Evolutionary conservation across 2,888 invertebrate genomes (phyloP).

Genomic region (Drepana falcataria): DNA sequence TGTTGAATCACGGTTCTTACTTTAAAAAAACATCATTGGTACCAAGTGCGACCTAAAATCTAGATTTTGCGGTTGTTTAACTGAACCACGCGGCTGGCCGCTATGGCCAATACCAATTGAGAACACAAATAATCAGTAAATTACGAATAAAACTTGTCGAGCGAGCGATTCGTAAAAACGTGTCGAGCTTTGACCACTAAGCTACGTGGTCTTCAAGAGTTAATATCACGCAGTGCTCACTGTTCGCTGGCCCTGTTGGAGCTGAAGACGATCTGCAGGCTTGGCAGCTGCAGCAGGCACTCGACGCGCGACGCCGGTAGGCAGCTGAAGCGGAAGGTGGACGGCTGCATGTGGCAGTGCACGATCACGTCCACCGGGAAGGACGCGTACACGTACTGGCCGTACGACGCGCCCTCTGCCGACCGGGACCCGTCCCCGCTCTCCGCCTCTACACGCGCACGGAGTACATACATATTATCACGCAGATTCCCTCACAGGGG

Average conservation of each 20-base stretch:
- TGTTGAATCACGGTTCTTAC: too few relatives aligned
- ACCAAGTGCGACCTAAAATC: too few relatives aligned
- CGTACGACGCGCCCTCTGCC: slow-evolving; percentile 79
- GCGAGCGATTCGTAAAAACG: too few relatives aligned
- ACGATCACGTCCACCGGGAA: slow-evolving; percentile 99
- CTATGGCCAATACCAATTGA: too few relatives aligned
- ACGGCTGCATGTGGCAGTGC: slow-evolving; percentile 98
- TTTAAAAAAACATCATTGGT: too few relatives aligned
- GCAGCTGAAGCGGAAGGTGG: slow-evolving; percentile 97
- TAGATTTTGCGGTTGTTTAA: too few relatives aligned
- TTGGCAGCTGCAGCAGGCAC: slow-evolving; percentile 96
- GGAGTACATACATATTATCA: too few relatives aligned
- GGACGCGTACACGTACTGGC: slow-evolving; percentile 92
- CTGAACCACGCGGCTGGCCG: too few relatives aligned
- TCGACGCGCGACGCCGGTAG: slow-evolving; percentile 96
- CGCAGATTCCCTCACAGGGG: too few relatives aligned
- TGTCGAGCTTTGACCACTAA: too few relatives aligned
- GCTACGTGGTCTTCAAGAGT: neutral
- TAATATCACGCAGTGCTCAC: slow-evolving; percentile 43
- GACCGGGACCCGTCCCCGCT: slow-evolving; percentile 34
- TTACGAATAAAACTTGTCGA: too few relatives aligned
- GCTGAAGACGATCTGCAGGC: slow-evolving; percentile 98
- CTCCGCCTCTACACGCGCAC: slow-evolving; percentile 48
- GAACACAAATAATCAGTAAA: too few relatives aligned
- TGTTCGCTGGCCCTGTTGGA: slow-evolving; percentile 92